Base-by-base conservation (phyloP, 2,888 invertebrate species). In the Xestia sexstrigata region DNA sequence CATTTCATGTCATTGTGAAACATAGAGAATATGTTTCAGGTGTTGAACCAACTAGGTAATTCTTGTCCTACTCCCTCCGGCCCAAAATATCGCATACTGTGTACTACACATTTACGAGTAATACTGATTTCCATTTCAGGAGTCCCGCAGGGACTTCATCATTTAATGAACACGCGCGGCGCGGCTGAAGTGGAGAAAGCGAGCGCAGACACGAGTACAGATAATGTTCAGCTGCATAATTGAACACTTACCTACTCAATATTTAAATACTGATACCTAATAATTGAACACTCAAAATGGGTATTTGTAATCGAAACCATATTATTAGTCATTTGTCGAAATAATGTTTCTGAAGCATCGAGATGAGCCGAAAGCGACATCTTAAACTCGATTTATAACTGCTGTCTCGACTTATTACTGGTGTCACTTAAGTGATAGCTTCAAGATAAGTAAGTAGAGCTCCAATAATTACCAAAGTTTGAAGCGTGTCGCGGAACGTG, bases 381-480 rank as follows among this genome's bases (percentile, higher is more conserved):
- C 76, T 79, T 71, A 83, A 84, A 84, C 79, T 86, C 79, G 79
- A 87, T 84, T 87, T 84, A 87, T 86, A 86, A 85, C 81, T 83
- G 82, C 84, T 87, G 82, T 74, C 80, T 82, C 79, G 81, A 84
- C 82, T 84, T 86, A 84, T 87, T 81, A 84, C 81, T 86, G 86
- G 78, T 86, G 79, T 82, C 74, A 81, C 81, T 78, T 82, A 87
- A 84, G 82, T 87, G 86, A 87, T 82, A 87, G 88, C 84, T 84
- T 83, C 76, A 78, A 84, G 87, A 87, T 84, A 87, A 85, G 84
- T 86, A 84, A 81, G 80, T 75, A 81, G 83, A 87, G 88, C 86
- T 83, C 70, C 79, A 83, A 88, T 88, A 83, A 88, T 88, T 85
- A 86, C 85, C 74, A 81, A 87, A 87, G 81, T 87, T 87, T 86